These are phyloP conservation scores for Cylindroiulus punctatus DNA, from an alignment of 2,888 invertebrate genomes.

Conservation along the genomic window DNA sequence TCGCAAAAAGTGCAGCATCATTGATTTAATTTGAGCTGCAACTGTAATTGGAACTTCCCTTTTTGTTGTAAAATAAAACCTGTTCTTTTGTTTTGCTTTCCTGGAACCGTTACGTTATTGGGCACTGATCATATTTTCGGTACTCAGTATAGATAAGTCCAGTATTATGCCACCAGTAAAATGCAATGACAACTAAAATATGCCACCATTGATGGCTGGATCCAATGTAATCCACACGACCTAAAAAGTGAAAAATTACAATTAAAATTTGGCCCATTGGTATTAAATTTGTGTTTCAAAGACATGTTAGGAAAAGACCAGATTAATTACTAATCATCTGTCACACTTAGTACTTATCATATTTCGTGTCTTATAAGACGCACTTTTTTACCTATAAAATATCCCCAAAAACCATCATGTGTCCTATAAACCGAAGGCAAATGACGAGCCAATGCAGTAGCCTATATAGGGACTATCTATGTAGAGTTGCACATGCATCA, in stretches of 20 bases:
- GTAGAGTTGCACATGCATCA: too few relatives aligned
- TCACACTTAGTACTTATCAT: too few relatives aligned
- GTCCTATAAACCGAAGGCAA: too few relatives aligned
- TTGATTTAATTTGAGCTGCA: not conserved
- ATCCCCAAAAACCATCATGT: too few relatives aligned
- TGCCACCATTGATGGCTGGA: constrained; percentile 99
- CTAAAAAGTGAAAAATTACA: constrained; percentile 64
- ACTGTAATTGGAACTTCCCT: not conserved
- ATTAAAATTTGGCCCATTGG: not conserved
- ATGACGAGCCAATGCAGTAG: too few relatives aligned
- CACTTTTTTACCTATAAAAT: too few relatives aligned
- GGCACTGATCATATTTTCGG: constrained; percentile 54
- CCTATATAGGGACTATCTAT: too few relatives aligned
- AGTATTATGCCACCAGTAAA: constrained; percentile 94
- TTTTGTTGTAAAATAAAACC: constrained; percentile 11
- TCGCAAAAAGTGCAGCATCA: not conserved
- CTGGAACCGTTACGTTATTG: not conserved
- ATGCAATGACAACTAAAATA: constrained; percentile 84
- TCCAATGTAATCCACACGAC: constrained; percentile 88
- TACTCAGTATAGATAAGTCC: constrained; percentile 65
- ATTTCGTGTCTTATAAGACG: too few relatives aligned
- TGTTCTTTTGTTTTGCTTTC: not conserved
- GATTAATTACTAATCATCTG: too few relatives aligned
- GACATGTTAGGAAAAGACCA: too few relatives aligned
- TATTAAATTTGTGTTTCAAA: too few relatives aligned